These are phyloP conservation scores for Conchocele bisecta DNA, from an alignment of 2,888 invertebrate genomes.

Conservation along the genomic window DNA sequence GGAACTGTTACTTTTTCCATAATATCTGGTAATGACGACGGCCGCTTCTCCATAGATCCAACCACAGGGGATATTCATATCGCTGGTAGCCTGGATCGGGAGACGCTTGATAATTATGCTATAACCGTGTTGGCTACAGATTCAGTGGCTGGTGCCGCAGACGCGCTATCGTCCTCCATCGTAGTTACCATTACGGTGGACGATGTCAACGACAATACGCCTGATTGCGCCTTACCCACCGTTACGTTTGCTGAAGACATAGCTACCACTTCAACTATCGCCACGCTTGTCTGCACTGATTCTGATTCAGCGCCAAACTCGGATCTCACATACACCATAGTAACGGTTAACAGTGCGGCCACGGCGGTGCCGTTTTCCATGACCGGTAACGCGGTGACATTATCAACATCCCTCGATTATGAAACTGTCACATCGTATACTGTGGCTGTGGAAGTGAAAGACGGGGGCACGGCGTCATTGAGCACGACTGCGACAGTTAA, in stretches of 20 bases:
- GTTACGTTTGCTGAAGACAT: conserved; percentile 83
- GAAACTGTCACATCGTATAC: conserved; percentile 59
- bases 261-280: conserved; percentile 87
- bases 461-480: conserved; percentile 57
- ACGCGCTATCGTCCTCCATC: conserved; percentile 86
- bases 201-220: conserved; percentile 89
- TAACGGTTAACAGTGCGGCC: conserved; percentile 53
- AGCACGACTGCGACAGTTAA: conserved; percentile 63
- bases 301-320: conserved; percentile 58
- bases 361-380: conserved; percentile 51
- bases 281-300: conserved; percentile 86
- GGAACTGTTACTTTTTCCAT: conserved; percentile 64
- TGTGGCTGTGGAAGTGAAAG: conserved; percentile 63
- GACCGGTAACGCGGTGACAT: conserved; percentile 46
- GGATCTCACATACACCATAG: conserved; percentile 43
- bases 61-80: conserved; percentile 63
- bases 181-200: conserved; percentile 92
- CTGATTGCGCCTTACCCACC: conserved; percentile 61
- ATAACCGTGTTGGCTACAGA: conserved; percentile 52
- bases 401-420: conserved; percentile 64
- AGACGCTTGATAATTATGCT: conserved; percentile 39
- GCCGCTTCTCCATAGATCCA: conserved; percentile 67
- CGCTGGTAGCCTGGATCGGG: conserved; percentile 67
- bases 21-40: conserved; percentile 56
- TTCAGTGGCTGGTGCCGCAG: conserved; percentile 46